Base-by-base conservation (phyloP, 1,140 invertebrate genomes). In the Melipona quadrifasciata region DNA sequence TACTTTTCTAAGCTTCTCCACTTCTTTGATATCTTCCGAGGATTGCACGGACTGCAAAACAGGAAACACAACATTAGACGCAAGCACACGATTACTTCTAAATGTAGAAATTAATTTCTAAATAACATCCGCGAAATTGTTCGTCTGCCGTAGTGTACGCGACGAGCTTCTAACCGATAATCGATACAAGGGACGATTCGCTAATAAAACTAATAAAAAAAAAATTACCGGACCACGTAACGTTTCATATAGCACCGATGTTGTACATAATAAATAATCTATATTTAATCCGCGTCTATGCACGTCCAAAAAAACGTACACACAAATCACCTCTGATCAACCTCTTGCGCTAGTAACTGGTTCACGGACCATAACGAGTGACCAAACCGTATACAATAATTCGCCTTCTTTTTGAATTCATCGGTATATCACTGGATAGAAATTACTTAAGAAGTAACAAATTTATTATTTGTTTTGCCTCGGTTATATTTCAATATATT, bases 1-100 rank as follows among this genome's bases (percentile, higher is more conserved):
- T 85, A 93, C 93, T 87, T 91, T 93, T 77, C 91, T 91, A 27
- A 93, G 90, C 70, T 88, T 89, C 61, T 92, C 91, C 81, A 93
- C 31, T 77, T 93, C 93, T 27, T 81, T 82, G 10, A 39, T 58
- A 14, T 91, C 90, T 31, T 80, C 11, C 24, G 84, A n/a, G 31
- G 84, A 70, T 51, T 74, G 86, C 39, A 77, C 57, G 53, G 24
- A 51, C 90, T 91, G 51, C 64, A 82, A 87, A 83, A 86, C 71
- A 79, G 51, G 17, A 83, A 78, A 58, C 0, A 31, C 11, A 31
- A 58, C 10, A 2, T 79, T n/a, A 67, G 11, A 71, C 8, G 19
- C 17, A 47, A 27, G 10, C 47, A 19, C 4, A 39, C 10, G 27
- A 34, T 39, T 27, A 24, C 6, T 12, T 47, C 4, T 27, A 16